A percentile compares a stretch with the other conserved stretches of the same genome.
Evolutionary conservation across 2,888 invertebrate genomes (phyloP).

Genomic region (Antheraea yamamai): DNA sequence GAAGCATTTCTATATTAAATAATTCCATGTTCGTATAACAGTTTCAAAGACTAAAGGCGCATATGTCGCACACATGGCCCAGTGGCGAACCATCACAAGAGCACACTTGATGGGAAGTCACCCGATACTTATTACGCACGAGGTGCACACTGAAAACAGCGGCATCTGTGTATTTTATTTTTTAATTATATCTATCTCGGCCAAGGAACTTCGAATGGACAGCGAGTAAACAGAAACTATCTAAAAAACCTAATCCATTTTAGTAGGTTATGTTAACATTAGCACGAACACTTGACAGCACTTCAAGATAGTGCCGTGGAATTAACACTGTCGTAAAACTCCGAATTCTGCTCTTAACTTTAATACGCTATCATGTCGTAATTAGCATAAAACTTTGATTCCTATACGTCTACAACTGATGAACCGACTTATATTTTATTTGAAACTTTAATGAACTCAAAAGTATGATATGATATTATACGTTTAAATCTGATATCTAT

Average conservation of each 20-base stretch:
- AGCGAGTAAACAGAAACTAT: slow-evolving; percentile 37
- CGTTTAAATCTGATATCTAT: slow-evolving; percentile 38
- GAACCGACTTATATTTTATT: not conserved
- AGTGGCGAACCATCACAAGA: slow-evolving; percentile 52
- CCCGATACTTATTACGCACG: slow-evolving; percentile 53
- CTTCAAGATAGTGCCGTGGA: slow-evolving; percentile 26
- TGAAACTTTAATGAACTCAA: slow-evolving; percentile 52
- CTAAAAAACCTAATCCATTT: slow-evolving; percentile 40
- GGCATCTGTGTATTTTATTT: slow-evolving; percentile 53
- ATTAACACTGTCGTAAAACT: slow-evolving; percentile 6
- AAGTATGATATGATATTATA: slow-evolving; percentile 45
- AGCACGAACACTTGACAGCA: slow-evolving; percentile 29
- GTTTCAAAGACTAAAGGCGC: slow-evolving; percentile 56
- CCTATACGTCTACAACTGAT: slow-evolving; percentile 43
- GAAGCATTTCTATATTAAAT: slow-evolving; percentile 16
- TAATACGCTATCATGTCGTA: slow-evolving; percentile 25
- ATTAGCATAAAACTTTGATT: slow-evolving; percentile 58
- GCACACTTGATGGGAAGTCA: slow-evolving; percentile 65
- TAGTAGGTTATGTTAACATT: slow-evolving; percentile 51
- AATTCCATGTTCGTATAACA: slow-evolving; percentile 37
- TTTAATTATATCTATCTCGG: slow-evolving; percentile 56
- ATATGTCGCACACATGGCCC: slow-evolving; percentile 77
- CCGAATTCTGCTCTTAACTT: not conserved
- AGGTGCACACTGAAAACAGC: slow-evolving; percentile 51
- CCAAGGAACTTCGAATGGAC: slow-evolving; percentile 56